Percentiles rank a stretch among this genome's conserved stretches.
Conservation (phyloP, 2,113 vertebrate species). For the Marmota flaviventris region DNA sequence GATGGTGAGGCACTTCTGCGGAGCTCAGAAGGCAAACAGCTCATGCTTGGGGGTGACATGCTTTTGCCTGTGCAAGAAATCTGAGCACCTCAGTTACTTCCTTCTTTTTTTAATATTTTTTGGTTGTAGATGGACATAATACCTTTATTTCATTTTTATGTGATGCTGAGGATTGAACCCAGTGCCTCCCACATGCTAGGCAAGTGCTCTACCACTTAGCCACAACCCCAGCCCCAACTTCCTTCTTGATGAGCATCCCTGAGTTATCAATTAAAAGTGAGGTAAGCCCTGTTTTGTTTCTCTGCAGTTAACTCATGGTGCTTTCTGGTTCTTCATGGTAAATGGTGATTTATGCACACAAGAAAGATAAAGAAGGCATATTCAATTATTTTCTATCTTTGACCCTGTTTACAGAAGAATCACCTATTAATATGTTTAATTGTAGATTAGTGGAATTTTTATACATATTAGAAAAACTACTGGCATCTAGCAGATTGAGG, state of each 20-base stretch:
- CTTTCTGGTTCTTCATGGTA: conserved; percentile 35
- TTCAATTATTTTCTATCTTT: conserved; percentile 28
- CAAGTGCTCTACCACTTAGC: no score
- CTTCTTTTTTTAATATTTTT: neutral
- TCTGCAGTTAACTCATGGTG: neutral
- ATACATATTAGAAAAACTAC: neutral
- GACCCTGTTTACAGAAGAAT: neutral
- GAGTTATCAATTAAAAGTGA: conserved; percentile 4
- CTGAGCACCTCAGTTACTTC: neutral
- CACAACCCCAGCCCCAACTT: no score
- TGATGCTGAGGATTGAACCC: no score
- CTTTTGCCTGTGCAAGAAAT: neutral
- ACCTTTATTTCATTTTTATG: no score
- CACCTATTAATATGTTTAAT: neutral
- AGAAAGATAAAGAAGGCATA: neutral
- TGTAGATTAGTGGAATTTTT: conserved; percentile 17
- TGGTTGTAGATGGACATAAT: no score
- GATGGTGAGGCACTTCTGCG: neutral
- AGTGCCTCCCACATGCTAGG: no score
- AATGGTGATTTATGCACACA: neutral
- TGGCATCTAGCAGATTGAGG: neutral
- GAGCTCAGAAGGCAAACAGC: neutral
- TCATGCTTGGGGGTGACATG: no score
- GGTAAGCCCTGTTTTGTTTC: neutral
- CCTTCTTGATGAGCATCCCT: neutral